Conservation (phyloP, 2,888 invertebrate species). For the Nycteola revayana region DNA sequence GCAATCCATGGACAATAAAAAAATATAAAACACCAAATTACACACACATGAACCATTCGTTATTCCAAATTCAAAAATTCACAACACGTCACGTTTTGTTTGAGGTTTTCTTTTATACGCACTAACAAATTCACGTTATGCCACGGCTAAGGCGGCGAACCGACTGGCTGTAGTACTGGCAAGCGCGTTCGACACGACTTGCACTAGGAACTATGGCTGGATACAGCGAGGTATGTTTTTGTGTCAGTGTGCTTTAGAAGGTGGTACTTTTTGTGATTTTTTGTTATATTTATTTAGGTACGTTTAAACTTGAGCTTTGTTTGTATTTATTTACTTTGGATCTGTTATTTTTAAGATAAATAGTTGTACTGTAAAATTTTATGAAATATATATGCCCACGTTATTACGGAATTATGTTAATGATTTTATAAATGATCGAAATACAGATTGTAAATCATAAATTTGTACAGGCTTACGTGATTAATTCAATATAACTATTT, state of each 20-base stretch:
- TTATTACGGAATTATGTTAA: no score
- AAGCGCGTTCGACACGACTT: conserved; percentile 12
- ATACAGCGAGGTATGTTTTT: conserved; percentile 4
- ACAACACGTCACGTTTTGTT: conserved; percentile 18
- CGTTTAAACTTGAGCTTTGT: no score
- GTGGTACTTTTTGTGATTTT: conserved; percentile 25
- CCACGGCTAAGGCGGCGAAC: conserved; percentile 19
- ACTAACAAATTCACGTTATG: conserved; percentile 15
- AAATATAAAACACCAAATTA: conserved; percentile 9
- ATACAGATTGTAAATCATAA: no score
- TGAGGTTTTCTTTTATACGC: conserved; percentile 14
- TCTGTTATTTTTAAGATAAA: no score
- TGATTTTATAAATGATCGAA: no score
- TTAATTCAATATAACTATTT: no score
- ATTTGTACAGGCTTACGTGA: no score
- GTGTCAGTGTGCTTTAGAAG: conserved; percentile 23
- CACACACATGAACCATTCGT: conserved; percentile 28
- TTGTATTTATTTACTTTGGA: no score
- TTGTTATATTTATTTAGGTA: conserved; percentile 1
- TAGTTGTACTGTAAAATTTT: no score
- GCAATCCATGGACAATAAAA: conserved; percentile 17
- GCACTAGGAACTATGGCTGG: conserved; percentile 17
- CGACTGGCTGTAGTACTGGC: conserved; percentile 20
- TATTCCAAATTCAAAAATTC: conserved; percentile 24
- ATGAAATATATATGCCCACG: no score